Conservation (phyloP, 2,888 invertebrate genomes). For the Ophion ventricosus region DNA sequence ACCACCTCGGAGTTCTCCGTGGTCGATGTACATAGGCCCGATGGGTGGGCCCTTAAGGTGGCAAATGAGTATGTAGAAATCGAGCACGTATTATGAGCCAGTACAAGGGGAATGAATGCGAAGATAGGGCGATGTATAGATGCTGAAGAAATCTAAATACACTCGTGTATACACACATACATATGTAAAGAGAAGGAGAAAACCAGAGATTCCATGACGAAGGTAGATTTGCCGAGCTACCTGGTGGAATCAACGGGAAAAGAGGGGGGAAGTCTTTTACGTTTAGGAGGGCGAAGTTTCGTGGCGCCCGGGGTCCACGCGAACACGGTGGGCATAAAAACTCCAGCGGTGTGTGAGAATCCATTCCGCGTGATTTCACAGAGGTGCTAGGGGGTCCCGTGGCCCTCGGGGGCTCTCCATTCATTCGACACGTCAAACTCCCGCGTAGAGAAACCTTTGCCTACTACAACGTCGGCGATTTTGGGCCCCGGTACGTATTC, state of each 20-base stretch:
- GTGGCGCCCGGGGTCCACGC: slow-evolving; percentile 72
- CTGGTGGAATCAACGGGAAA: slow-evolving; percentile 57
- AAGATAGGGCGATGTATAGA: slow-evolving; percentile 25
- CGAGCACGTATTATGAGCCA: slow-evolving; percentile 43
- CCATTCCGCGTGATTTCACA: slow-evolving; percentile 81
- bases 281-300: slow-evolving; percentile 9
- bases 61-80: slow-evolving; percentile 53
- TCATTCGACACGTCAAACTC: slow-evolving; percentile 59
- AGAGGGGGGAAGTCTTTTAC: not conserved
- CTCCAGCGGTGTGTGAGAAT: slow-evolving; percentile 82
- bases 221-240: slow-evolving; percentile 33
- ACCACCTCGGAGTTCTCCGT: slow-evolving; percentile 74
- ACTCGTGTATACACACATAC: not conserved
- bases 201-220: slow-evolving; percentile 42
- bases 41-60: slow-evolving; percentile 74
- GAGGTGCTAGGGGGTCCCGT: slow-evolving; percentile 64
- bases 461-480: slow-evolving; percentile 11
- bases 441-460: slow-evolving; percentile 54
- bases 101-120: slow-evolving; percentile 6
- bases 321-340: slow-evolving; percentile 78
- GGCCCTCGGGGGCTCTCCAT: slow-evolving; percentile 36
- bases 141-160: slow-evolving; percentile 41
- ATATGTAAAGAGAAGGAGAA: slow-evolving; percentile 26
- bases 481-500: slow-evolving; percentile 21
- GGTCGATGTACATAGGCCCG: slow-evolving; percentile 75